A percentile compares a stretch with the other conserved stretches of the same genome.
phyloP scores from a whole-genome alignment of 2,113 vertebrate species.

The Gila orcuttii region DNA sequence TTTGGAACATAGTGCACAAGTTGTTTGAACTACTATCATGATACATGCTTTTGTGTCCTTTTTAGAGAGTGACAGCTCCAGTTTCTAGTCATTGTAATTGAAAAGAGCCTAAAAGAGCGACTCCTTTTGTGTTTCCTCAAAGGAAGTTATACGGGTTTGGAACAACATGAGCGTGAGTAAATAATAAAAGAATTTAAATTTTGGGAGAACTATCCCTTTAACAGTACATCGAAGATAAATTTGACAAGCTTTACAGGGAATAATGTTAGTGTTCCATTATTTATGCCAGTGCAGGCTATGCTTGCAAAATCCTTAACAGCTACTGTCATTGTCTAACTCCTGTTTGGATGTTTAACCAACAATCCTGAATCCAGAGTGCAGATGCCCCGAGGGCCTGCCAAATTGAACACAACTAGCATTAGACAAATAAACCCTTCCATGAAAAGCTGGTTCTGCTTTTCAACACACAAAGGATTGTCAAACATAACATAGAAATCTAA shows the following conservation, averaged over 20 bases:
- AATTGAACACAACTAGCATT: neutral
- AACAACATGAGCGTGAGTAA: neutral
- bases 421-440: constrained; percentile 32
- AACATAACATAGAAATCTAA: neutral
- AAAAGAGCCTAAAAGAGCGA: neutral
- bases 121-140: constrained; percentile 4
- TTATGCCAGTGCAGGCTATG: neutral
- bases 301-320: neutral
- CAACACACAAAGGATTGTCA: neutral
- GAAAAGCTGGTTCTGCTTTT: constrained; percentile 38
- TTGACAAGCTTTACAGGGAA: neutral
- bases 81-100: constrained; percentile 8
- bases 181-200: neutral
- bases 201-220: neutral
- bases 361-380: constrained; percentile 1
- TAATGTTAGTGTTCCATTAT: neutral
- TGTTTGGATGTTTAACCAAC: constrained; percentile 4
- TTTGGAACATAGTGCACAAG: neutral
- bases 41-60: neutral
- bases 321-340: constrained; percentile 26
- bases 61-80: neutral
- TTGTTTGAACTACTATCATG: neutral
- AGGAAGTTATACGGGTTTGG: neutral
- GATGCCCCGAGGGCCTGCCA: constrained; percentile 28
- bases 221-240: neutral